Conservation (phyloP, 2,888 invertebrate species). For the Noctua janthe region DNA sequence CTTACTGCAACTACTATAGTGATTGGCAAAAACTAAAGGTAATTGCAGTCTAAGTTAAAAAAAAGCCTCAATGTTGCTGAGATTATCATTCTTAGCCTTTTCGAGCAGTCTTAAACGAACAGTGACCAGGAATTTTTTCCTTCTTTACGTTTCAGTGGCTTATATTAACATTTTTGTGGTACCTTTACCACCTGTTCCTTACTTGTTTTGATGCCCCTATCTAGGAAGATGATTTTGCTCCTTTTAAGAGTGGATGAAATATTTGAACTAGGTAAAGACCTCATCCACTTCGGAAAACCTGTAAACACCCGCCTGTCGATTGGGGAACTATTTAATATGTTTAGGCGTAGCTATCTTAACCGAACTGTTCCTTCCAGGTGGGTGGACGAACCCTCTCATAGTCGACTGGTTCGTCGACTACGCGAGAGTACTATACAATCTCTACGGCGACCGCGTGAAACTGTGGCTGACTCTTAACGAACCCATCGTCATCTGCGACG, state of each 20-base stretch:
- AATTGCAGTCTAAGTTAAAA: too few species aligned
- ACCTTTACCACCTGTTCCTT: background rate
- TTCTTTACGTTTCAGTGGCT: background rate
- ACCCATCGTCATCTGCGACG: slow-evolving; percentile 86
- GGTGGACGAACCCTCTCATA: slow-evolving; percentile 92
- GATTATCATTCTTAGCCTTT: background rate
- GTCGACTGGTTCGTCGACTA: slow-evolving; percentile 92
- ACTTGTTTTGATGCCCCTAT: too few species aligned
- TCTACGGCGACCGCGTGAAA: slow-evolving; percentile 91
- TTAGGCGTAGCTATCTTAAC: background rate
- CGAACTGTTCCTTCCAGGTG: slow-evolving; percentile 82
- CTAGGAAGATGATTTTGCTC: too few species aligned
- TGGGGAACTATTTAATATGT: background rate
- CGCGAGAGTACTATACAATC: slow-evolving; percentile 88
- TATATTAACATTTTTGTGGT: background rate
- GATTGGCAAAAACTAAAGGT: background rate
- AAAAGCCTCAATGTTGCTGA: background rate
- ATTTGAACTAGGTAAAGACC: background rate
- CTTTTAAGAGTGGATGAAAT: background rate
- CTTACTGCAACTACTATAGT: background rate
- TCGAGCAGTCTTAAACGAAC: too few species aligned
- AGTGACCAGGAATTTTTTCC: background rate
- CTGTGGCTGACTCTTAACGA: slow-evolving; percentile 94
- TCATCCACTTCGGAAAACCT: background rate
- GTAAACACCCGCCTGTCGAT: background rate